Evolutionary conservation across 2,797 vertebrate genomes (phyloP), one percentile per base, ranked within the genome.

Genomic region (Phyllotis vaccarum): DNA sequence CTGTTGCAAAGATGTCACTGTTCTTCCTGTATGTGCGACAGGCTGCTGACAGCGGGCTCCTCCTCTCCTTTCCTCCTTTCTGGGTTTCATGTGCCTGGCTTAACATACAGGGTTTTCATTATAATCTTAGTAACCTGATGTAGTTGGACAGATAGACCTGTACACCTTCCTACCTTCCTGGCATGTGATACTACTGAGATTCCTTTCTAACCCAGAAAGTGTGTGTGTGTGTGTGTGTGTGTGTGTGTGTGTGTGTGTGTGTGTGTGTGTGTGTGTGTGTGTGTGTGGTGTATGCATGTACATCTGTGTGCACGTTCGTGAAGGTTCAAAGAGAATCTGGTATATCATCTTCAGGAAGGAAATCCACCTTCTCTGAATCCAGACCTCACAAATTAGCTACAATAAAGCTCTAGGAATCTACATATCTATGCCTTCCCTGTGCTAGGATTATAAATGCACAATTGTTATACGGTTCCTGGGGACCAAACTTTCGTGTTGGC

Each of bases 11-110:
- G 86, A 89, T 72, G 87, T 82, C 89, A 43, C 75, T 22, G 40
- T 83, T 66, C 46, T 86, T 72, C 78, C 58, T 86, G 58, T 29
- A 56, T 62, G 75, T 72, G 75, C 94, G 80, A 56, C 87, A 93
- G 6, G 54, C 75, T 83, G 88, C 64, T 82, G n/a, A 34, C 56
- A 79, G 68, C 4, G 75, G 62, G 16, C 58, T 58, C 58, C 46
- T 52, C 75, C 87, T 66, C 27, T 56, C 13, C 22, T 81, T 24
- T 70, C 16, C 72, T 40, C 31, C 14, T 6, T n/a, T 75, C 60
- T 66, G 74, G 40, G 52, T 49, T 83, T 29, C 74, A 29, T 12
- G 43, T 58, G 43, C 52, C 83, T 87, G 37, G 37, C 76, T 60
- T 49, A 78, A 79, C 29, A 72, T 1, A 3, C 17, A 6, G 62